These are phyloP conservation scores for Encarsia formosa DNA, from an alignment of 2,888 invertebrate species.

Conservation along the genomic window DNA sequence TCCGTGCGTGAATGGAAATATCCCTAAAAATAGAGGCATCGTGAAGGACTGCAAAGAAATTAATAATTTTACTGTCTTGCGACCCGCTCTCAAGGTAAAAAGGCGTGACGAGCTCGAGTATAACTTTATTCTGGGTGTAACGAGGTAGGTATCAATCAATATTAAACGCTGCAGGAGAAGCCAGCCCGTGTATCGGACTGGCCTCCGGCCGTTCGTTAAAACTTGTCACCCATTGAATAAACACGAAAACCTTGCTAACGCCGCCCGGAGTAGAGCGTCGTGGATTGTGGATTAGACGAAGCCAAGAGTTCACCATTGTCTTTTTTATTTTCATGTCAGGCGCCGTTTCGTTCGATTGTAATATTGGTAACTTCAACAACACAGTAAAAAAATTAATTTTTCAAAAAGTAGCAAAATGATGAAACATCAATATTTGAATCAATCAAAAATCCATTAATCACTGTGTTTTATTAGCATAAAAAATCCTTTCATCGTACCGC, in stretches of 20 bases:
- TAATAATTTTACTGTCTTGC: no score
- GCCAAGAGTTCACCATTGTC: neutral
- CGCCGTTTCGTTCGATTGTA: no score
- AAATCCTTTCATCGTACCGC: no score
- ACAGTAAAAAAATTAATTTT: no score
- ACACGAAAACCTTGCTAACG: neutral
- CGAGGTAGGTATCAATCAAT: neutral
- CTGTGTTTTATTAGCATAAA: no score
- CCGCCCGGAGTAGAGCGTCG: neutral
- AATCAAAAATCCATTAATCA: no score
- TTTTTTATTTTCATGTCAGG: neutral
- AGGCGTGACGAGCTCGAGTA: no score
- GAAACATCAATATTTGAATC: no score
- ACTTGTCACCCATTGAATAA: neutral
- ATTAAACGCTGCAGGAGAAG: neutral
- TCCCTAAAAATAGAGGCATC: conserved; percentile 15
- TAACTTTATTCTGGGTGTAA: no score
- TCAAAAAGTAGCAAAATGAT: no score
- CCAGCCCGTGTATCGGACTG: neutral
- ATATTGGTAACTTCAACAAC: no score
- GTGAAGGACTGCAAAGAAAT: neutral
- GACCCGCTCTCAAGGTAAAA: neutral
- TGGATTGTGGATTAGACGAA: no score
- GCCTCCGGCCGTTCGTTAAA: conserved; percentile 11
- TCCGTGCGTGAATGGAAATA: conserved; percentile 12